Evolutionary conservation across 2,797 vertebrate genomes (phyloP).

Genomic region (Parotocinclus haroldoi): DNA sequence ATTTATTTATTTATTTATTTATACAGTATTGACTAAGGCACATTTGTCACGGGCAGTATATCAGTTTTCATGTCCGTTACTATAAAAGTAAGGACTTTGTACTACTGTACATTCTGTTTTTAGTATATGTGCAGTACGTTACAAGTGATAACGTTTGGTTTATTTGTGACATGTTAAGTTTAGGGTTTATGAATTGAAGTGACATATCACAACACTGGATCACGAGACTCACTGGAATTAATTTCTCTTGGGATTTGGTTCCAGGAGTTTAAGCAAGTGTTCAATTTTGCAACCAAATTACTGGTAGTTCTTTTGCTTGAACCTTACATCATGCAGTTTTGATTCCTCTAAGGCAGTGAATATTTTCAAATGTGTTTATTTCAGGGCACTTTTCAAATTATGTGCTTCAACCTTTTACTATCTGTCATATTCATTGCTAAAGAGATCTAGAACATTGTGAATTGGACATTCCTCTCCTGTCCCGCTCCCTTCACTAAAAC

Average conservation of each 20-base stretch:
- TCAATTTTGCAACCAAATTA: conserved; percentile 10
- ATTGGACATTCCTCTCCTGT: background rate
- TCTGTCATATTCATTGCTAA: background rate
- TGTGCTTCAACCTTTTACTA: background rate
- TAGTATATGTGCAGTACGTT: no score
- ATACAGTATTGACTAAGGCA: no score
- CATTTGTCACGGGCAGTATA: no score
- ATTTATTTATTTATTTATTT: no score
- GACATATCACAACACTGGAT: background rate
- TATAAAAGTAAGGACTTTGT: no score
- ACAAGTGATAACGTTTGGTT: no score
- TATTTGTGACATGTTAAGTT: no score
- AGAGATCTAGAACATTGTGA: conserved; percentile 13
- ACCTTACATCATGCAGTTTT: background rate
- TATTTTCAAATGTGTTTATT: conserved; percentile 4
- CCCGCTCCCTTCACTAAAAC: background rate
- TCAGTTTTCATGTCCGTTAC: no score
- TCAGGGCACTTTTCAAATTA: background rate
- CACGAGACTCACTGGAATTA: conserved; percentile 8
- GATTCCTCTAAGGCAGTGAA: background rate
- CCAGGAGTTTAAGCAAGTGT: background rate
- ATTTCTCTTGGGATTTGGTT: conserved; percentile 4
- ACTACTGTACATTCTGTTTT: no score
- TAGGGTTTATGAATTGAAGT: background rate
- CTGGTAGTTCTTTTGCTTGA: background rate